Percentiles rank a stretch among this genome's conserved stretches.
These are phyloP conservation scores for Nesometra sesokonis DNA, from an alignment of 35 echinoderm and acorn worm genomes.

Conservation along the genomic window DNA sequence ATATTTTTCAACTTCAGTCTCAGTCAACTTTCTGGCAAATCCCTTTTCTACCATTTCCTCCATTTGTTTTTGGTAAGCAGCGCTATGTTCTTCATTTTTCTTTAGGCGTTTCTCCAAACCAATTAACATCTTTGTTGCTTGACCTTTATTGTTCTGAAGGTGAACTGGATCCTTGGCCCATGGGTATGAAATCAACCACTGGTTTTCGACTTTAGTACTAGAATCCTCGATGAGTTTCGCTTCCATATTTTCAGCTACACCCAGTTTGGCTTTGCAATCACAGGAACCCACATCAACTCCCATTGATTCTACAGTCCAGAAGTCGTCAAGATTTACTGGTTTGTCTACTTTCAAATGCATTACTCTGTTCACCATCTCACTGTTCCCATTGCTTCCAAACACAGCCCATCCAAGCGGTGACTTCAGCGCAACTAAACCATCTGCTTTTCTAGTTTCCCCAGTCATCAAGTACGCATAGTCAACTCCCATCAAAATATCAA, in stretches of 20 bases:
- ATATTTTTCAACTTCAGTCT: neutral
- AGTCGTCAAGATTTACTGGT: conserved; percentile 5
- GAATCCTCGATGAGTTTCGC: conserved; percentile 20
- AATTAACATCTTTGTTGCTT: conserved; percentile 22
- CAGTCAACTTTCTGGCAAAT: neutral
- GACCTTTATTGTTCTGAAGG: conserved; percentile 3
- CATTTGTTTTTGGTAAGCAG: neutral
- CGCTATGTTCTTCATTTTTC: neutral
- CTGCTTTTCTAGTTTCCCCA: neutral
- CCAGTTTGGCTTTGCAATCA: neutral
- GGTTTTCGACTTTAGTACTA: conserved; percentile 11
- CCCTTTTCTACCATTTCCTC: neutral
- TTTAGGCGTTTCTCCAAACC: conserved; percentile 17
- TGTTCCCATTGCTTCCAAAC: neutral
- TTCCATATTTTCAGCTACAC: neutral
- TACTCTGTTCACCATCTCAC: neutral
- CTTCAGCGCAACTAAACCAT: neutral
- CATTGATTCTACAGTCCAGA: conserved; percentile 9
- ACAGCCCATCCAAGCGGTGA: conserved; percentile 12
- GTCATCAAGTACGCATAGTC: neutral
- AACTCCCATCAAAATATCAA: conserved; percentile 16
- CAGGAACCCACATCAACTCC: neutral
- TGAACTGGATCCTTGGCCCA: conserved; percentile 11
- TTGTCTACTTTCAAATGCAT: neutral
- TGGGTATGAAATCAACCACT: conserved; percentile 26